Conservation (phyloP, 2,888 invertebrate genomes). For the Meliscaeva auricollis region DNA sequence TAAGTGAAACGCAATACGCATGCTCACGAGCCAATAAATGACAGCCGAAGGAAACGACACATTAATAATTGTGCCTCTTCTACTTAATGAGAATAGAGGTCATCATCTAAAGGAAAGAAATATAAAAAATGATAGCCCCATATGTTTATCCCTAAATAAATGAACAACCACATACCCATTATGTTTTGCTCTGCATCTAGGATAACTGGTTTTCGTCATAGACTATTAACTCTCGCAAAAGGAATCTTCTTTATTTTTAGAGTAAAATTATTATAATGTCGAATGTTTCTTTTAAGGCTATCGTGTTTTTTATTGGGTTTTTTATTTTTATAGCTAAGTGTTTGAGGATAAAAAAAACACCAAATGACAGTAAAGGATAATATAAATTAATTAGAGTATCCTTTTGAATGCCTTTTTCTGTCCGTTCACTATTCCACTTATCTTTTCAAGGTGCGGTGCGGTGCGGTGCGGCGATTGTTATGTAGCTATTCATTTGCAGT, state of each 20-base stretch:
- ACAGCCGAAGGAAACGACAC: constrained; percentile 22
- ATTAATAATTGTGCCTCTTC: constrained; percentile 33
- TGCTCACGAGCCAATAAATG: constrained; percentile 46
- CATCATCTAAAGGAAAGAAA: constrained; percentile 22
- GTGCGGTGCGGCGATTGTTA: constrained; percentile 17
- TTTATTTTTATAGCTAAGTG: constrained; percentile 68
- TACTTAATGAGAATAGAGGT: constrained; percentile 45
- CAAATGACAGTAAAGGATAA: constrained; percentile 48
- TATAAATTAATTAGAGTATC: constrained; percentile 71
- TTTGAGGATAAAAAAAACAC: constrained; percentile 41
- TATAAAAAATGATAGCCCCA: constrained; percentile 25
- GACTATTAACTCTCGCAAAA: constrained; percentile 66
- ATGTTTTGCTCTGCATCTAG: constrained; percentile 29
- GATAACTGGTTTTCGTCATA: constrained; percentile 69
- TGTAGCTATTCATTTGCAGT: constrained; percentile 44
- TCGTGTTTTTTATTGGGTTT: constrained; percentile 59
- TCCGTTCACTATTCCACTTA: constrained; percentile 16
- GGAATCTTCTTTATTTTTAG: constrained; percentile 24
- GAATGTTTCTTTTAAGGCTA: constrained; percentile 40
- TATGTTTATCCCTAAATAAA: background rate
- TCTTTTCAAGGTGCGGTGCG: no score
- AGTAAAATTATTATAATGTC: background rate
- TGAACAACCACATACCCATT: constrained; percentile 24
- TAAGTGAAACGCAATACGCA: constrained; percentile 61
- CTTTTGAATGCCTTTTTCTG: constrained; percentile 50